These are phyloP conservation scores for Neopipo cinnamomea DNA, from an alignment of 2,113 vertebrate genomes.

Conservation along the genomic window DNA sequence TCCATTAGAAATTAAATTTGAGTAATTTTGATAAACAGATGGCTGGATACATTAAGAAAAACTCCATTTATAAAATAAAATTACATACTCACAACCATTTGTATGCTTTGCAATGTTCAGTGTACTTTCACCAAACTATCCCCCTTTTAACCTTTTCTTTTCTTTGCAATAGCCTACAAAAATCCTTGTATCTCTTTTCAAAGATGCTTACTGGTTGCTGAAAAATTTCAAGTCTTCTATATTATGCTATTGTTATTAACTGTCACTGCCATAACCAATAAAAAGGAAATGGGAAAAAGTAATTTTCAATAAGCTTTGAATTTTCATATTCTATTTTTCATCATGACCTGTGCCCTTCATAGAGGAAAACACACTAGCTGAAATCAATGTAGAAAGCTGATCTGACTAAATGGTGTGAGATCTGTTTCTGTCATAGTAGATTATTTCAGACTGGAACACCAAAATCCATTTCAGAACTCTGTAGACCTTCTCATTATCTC, in stretches of 20 bases:
- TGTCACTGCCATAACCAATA: background rate
- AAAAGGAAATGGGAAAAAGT: background rate
- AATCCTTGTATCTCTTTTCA: background rate
- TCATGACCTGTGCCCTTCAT: background rate
- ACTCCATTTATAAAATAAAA: background rate
- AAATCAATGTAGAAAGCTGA: background rate
- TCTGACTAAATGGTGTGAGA: background rate
- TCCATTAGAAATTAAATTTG: background rate
- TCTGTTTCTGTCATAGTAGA: background rate
- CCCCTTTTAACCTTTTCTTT: background rate
- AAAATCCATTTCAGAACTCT: background rate
- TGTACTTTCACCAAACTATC: background rate
- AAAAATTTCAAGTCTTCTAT: background rate
- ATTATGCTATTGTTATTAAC: background rate
- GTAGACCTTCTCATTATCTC: background rate
- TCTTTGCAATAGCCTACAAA: background rate
- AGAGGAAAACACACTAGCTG: background rate
- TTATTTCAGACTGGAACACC: background rate
- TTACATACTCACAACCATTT: background rate
- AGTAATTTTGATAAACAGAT: background rate
- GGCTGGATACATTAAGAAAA: background rate
- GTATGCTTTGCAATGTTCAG: background rate
- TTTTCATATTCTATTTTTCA: background rate
- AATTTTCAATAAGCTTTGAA: background rate
- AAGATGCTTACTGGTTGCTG: background rate